Percentiles rank a stretch among this genome's conserved stretches.
phyloP scores from a whole-genome alignment of 1,140 invertebrate species.

The Adelges cooleyi region DNA sequence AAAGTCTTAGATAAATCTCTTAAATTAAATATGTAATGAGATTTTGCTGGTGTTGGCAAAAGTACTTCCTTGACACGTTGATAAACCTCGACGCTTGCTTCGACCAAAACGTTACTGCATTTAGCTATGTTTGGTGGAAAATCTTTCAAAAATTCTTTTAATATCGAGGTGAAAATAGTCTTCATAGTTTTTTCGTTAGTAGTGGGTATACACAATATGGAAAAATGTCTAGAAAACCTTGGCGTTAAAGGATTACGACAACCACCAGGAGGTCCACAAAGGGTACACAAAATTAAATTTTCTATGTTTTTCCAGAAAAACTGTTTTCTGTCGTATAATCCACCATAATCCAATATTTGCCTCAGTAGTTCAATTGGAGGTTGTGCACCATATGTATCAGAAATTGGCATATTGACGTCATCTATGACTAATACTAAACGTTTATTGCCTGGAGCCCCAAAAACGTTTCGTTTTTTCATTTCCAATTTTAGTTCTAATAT shows the following conservation, averaged over 20 bases:
- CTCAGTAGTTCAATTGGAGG: conserved; percentile 79
- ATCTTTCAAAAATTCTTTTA: neutral
- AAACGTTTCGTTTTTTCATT: conserved; percentile 62
- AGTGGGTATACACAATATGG: conserved; percentile 59
- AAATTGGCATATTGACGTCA: conserved; percentile 81
- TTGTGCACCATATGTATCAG: conserved; percentile 75
- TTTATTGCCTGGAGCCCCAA: conserved; percentile 76
- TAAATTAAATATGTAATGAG: conserved; percentile 90
- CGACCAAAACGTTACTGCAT: neutral
- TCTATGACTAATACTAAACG: conserved; percentile 78
- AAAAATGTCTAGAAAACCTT: conserved; percentile 75
- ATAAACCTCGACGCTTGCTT: conserved; percentile 4
- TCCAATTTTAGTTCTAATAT: conserved; percentile 70
- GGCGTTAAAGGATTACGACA: conserved; percentile 72
- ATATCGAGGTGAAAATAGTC: conserved; percentile 60
- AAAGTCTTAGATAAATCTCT: conserved; percentile 89
- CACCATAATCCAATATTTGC: conserved; percentile 69
- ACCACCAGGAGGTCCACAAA: conserved; percentile 82
- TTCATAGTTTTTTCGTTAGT: conserved; percentile 62
- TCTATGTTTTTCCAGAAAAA: conserved; percentile 75
- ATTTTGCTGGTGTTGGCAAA: conserved; percentile 79
- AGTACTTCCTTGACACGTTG: conserved; percentile 44
- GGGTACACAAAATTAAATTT: conserved; percentile 66
- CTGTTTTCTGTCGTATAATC: conserved; percentile 74
- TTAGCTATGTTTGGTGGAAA: neutral